Evolutionary conservation across 2,113 vertebrate genomes (phyloP).

Genomic region (Cinclus mexicanus): DNA sequence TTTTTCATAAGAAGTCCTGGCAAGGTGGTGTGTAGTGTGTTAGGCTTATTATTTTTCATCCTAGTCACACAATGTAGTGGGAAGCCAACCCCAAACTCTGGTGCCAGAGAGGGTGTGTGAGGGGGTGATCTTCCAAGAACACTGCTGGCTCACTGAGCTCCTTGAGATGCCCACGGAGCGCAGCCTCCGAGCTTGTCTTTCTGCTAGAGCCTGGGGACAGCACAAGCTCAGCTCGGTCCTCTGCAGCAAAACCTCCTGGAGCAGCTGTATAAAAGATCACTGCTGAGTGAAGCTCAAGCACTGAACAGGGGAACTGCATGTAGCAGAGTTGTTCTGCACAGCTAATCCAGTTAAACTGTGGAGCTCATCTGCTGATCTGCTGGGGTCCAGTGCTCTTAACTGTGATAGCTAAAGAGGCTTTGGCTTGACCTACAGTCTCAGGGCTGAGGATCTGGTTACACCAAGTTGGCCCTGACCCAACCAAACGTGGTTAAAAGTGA

Average conservation of each 20-base stretch:
- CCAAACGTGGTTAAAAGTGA: neutral
- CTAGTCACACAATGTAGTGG: neutral
- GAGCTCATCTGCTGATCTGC: slow-evolving; percentile 17
- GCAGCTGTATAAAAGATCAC: neutral
- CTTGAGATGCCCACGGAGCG: rapidly evolving
- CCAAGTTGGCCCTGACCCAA: neutral
- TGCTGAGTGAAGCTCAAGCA: neutral
- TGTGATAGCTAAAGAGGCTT: slow-evolving; percentile 37
- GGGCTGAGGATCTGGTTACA: slow-evolving; percentile 7
- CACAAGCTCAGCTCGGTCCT: neutral
- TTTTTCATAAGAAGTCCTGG: neutral
- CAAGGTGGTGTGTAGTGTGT: neutral
- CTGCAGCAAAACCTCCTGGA: neutral
- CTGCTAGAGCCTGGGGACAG: neutral
- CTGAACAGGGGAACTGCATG: neutral
- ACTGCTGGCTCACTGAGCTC: neutral
- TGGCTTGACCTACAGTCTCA: neutral
- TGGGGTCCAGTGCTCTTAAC: neutral
- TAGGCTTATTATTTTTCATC: neutral
- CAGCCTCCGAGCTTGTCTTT: neutral
- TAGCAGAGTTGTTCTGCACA: neutral
- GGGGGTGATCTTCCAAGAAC: rapidly evolving
- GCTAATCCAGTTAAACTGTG: slow-evolving; percentile 34
- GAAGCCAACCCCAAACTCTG: neutral
- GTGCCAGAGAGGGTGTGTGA: neutral